Conservation (phyloP, 2,113 vertebrate species). For the Campylomormyrus numenius region DNA sequence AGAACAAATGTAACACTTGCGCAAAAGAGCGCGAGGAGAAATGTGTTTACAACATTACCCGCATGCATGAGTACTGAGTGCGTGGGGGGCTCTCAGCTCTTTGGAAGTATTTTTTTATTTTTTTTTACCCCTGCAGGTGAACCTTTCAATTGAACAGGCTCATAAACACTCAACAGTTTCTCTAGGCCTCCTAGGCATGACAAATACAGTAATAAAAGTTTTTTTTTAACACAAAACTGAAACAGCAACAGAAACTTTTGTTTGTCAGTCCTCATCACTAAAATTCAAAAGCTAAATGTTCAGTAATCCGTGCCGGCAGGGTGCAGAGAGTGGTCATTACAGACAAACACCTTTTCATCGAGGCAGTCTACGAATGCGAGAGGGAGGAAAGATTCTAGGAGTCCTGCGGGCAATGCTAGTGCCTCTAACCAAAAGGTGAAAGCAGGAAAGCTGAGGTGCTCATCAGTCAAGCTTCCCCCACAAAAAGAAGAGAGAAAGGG, state of each 20-base stretch:
- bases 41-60: background rate
- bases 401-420: background rate
- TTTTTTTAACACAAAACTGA: background rate
- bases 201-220: constrained; percentile 10
- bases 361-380: background rate
- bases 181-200: background rate
- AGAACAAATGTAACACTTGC: background rate
- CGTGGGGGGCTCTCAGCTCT: background rate
- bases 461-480: background rate
- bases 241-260: background rate
- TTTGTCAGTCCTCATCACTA: background rate
- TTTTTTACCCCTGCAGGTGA: background rate
- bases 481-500: background rate
- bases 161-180: constrained; percentile 9
- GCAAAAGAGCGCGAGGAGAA: background rate
- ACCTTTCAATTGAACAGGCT: constrained; percentile 1
- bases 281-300: constrained; percentile 10
- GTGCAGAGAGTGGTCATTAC: constrained; percentile 10
- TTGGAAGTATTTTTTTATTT: constrained; percentile 2
- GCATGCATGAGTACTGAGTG: background rate
- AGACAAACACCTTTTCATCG: constrained; percentile 1
- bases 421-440: constrained; percentile 9
- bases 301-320: background rate
- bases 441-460: background rate
- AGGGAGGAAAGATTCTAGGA: background rate